Evolutionary conservation across 2,797 vertebrate species (phyloP).

Genomic region (Pagetopsis macropterus): DNA sequence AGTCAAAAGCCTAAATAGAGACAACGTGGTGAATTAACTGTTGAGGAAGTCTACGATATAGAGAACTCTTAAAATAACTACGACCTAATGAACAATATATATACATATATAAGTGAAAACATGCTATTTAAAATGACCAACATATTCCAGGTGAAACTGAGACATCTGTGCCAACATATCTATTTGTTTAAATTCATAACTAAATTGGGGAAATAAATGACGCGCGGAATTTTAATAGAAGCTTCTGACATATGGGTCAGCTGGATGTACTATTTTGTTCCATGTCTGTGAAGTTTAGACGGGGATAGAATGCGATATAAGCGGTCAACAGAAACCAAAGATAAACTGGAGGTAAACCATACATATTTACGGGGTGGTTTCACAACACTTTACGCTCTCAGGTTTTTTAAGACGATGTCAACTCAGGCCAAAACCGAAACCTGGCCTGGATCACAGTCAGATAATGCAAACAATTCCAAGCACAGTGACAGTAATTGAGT

Average conservation of each 20-base stretch:
- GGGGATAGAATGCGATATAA: constrained; percentile 3
- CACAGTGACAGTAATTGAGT: constrained; percentile 33
- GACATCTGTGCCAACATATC: constrained; percentile 16
- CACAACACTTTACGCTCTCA: constrained; percentile 37
- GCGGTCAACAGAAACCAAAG: constrained; percentile 41
- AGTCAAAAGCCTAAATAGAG: constrained; percentile 10
- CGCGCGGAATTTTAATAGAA: constrained; percentile 4
- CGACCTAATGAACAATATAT: neutral
- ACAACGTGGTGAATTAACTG: constrained; percentile 54
- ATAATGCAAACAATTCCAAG: constrained; percentile 45
- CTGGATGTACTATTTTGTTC: neutral
- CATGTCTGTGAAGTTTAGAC: constrained; percentile 10
- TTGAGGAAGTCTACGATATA: constrained; percentile 85
- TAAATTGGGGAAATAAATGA: constrained; percentile 35
- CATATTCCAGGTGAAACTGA: constrained; percentile 32
- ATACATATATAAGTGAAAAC: constrained; percentile 8
- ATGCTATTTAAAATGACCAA: neutral
- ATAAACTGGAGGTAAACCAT: constrained; percentile 51
- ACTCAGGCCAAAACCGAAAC: constrained; percentile 51
- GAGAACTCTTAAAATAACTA: constrained; percentile 49
- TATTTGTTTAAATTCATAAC: constrained; percentile 38
- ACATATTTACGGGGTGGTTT: constrained; percentile 53
- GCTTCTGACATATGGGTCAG: constrained; percentile 29
- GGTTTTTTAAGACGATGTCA: constrained; percentile 30
- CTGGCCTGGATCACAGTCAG: constrained; percentile 27